A percentile compares a stretch with the other conserved stretches of the same genome.
phyloP scores from a whole-genome alignment of 2,888 invertebrate genomes.

The Tetheella fluctuosa region DNA sequence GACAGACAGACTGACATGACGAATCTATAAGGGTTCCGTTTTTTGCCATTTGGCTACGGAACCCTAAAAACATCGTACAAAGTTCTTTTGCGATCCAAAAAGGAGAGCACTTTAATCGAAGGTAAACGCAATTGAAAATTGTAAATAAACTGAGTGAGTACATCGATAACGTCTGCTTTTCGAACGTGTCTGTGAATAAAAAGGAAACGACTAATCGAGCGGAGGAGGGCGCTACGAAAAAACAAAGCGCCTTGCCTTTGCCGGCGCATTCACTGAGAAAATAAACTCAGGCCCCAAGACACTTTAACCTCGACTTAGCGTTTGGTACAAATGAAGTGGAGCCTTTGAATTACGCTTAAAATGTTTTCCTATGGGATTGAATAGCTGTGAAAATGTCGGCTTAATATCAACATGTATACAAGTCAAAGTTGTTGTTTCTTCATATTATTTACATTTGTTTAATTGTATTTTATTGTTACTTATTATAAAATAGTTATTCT shows the following conservation, averaged over 20 bases:
- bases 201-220: constrained; percentile 64
- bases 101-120: constrained; percentile 12
- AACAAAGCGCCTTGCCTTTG: constrained; percentile 63
- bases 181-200: constrained; percentile 58
- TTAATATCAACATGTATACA: no score
- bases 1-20: no score
- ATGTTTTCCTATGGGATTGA: constrained; percentile 38
- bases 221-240: constrained; percentile 51
- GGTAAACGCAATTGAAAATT: constrained; percentile 26
- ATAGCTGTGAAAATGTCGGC: background rate
- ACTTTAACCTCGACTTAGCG: constrained; percentile 48
- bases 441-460: background rate
- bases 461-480: background rate
- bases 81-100: constrained; percentile 1
- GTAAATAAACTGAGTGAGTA: constrained; percentile 26
- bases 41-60: no score
- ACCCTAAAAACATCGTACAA: background rate
- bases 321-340: constrained; percentile 63
- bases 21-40: no score
- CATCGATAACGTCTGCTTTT: constrained; percentile 51
- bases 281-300: constrained; percentile 63
- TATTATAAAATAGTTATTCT: no score
- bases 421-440: no score
- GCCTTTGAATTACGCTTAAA: constrained; percentile 57
- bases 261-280: constrained; percentile 58